Percentiles rank a stretch among this genome's conserved stretches.
phyloP scores from a whole-genome alignment of 2,888 invertebrate genomes.

The Cephus spinipes region DNA sequence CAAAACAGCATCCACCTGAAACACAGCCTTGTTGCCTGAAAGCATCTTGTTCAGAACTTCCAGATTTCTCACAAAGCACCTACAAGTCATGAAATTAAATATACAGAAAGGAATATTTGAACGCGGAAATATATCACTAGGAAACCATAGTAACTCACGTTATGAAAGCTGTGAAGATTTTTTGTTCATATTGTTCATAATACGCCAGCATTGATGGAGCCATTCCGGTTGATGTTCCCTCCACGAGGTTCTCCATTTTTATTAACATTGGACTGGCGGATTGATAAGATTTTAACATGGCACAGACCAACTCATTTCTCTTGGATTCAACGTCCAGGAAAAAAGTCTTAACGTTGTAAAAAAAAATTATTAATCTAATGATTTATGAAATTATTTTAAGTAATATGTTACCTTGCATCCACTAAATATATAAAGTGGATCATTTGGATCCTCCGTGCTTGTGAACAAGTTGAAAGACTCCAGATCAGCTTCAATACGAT shows the following conservation, averaged over 20 bases:
- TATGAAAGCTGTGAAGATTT: conserved; percentile 77
- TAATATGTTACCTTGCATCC: conserved; percentile 43
- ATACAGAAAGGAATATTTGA: neutral
- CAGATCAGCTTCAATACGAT: conserved; percentile 46
- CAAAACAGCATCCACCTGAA: conserved; percentile 83
- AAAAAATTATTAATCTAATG: neutral
- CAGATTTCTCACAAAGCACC: conserved; percentile 72
- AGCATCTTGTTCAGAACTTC: conserved; percentile 75
- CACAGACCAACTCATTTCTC: conserved; percentile 76
- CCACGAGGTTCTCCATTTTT: conserved; percentile 87
- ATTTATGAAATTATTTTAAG: neutral
- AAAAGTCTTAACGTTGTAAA: conserved; percentile 70
- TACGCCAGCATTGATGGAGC: conserved; percentile 81
- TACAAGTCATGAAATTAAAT: conserved; percentile 17
- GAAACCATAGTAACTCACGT: conserved; percentile 62
- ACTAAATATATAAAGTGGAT: conserved; percentile 26
- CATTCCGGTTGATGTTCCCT: conserved; percentile 82
- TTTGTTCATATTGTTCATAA: conserved; percentile 86
- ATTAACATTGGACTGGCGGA: conserved; percentile 85
- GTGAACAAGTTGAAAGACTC: conserved; percentile 52
- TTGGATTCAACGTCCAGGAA: conserved; percentile 78
- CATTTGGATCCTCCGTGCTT: conserved; percentile 17
- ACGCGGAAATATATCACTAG: neutral
- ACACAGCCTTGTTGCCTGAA: conserved; percentile 72
- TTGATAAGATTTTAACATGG: conserved; percentile 80